phyloP scores from a whole-genome alignment of 2,797 vertebrate genomes.

The Champsocephalus gunnari region DNA sequence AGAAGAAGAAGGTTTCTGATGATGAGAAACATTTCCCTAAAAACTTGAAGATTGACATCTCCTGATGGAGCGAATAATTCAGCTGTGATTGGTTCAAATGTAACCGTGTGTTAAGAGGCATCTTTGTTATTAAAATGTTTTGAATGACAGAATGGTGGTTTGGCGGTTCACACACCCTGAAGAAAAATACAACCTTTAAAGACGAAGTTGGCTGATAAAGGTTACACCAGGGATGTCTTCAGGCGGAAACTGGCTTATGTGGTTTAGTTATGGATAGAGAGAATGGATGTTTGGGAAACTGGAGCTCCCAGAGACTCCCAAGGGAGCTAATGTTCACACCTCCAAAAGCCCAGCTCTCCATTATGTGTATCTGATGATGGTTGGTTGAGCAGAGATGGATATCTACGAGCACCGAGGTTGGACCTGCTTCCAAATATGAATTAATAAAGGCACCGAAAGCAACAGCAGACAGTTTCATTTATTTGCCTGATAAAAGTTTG shows the following conservation, averaged over 20 bases:
- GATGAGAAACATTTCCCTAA: slow-evolving; percentile 52
- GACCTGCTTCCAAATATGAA: slow-evolving; percentile 44
- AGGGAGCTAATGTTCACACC: slow-evolving; percentile 31
- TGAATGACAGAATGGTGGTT: background rate
- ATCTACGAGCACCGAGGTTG: slow-evolving; percentile 32
- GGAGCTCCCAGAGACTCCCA: slow-evolving; percentile 31
- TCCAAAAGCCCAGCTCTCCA: slow-evolving; percentile 40
- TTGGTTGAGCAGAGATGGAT: slow-evolving; percentile 42
- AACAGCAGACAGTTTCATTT: slow-evolving; percentile 20
- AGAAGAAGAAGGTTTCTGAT: slow-evolving; percentile 50
- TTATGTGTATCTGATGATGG: slow-evolving; percentile 40
- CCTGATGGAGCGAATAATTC: slow-evolving; percentile 48
- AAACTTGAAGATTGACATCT: slow-evolving; percentile 31
- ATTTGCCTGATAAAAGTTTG: slow-evolving; percentile 20
- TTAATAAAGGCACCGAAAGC: slow-evolving; percentile 37
- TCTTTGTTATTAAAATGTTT: slow-evolving; percentile 27
- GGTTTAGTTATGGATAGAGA: slow-evolving; percentile 26
- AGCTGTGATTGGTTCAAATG: slow-evolving; percentile 45
- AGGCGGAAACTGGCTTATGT: slow-evolving; percentile 29
- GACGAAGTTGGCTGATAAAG: slow-evolving; percentile 18
- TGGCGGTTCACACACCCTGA: background rate
- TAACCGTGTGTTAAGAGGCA: slow-evolving; percentile 1
- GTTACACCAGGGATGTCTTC: slow-evolving; percentile 10
- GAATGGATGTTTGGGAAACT: slow-evolving; percentile 5
- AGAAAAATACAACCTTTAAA: background rate